phyloP scores from a whole-genome alignment of 2,797 vertebrate genomes.

The Hypotaenidia philippensis region DNA sequence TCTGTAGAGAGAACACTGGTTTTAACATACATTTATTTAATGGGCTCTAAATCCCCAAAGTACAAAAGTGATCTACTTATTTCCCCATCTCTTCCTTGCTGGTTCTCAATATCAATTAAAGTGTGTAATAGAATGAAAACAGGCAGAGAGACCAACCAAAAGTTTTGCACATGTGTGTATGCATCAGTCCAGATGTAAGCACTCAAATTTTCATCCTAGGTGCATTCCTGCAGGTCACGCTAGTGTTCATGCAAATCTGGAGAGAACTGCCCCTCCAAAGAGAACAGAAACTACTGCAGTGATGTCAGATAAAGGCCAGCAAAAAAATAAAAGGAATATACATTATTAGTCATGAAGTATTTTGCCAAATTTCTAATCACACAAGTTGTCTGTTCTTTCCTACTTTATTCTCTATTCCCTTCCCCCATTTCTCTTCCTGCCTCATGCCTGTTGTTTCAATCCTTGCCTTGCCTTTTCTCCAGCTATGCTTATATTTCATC shows the following conservation, averaged over 20 bases:
- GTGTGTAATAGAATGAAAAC: not conserved
- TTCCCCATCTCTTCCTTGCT: not conserved
- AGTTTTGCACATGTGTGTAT: not conserved
- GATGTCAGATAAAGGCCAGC: not conserved
- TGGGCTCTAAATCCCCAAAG: not conserved
- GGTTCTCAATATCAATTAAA: not conserved
- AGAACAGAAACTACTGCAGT: not conserved
- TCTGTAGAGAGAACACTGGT: not conserved
- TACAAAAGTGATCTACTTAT: not conserved
- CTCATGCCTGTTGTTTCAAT: not conserved
- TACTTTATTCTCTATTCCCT: not conserved
- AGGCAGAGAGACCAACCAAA: not conserved
- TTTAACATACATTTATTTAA: not conserved
- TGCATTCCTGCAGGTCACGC: not conserved
- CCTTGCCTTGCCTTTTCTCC: not conserved
- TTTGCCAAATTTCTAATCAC: not conserved
- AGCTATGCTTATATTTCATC: not conserved
- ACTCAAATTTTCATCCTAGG: not conserved
- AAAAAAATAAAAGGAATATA: not conserved
- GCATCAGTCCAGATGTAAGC: not conserved
- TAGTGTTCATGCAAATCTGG: accelerated
- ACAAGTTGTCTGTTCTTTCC: not conserved
- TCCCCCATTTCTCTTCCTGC: not conserved
- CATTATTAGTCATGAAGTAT: not conserved
- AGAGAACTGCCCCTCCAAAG: not conserved